Percentiles rank a stretch among this genome's conserved stretches.
Conservation (phyloP, 2,113 vertebrate species). For the Apaloderma vittatum region DNA sequence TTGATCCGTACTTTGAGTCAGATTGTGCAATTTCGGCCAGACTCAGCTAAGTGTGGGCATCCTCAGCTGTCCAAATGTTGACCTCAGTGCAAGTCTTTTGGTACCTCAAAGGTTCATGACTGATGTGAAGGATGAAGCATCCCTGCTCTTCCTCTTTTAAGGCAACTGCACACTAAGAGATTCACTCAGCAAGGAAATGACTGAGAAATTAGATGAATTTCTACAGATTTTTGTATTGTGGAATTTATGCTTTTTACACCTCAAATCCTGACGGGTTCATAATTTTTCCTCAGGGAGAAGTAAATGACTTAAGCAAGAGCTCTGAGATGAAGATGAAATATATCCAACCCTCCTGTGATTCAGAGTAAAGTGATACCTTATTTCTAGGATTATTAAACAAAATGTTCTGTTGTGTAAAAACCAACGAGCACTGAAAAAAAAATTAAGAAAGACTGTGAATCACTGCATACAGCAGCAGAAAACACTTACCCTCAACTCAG, state of each 20-base stretch:
- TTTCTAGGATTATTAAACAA: not conserved
- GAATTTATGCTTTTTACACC: not conserved
- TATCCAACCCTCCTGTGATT: not conserved
- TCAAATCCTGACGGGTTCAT: not conserved
- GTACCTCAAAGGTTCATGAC: not conserved
- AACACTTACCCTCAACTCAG: not conserved
- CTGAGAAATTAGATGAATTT: not conserved
- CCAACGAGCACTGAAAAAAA: not conserved
- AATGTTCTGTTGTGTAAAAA: not conserved
- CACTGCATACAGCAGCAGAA: not conserved
- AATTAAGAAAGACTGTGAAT: not conserved
- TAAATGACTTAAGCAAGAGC: not conserved
- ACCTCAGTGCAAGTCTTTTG: fast-evolving
- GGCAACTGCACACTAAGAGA: not conserved
- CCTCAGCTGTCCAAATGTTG: not conserved
- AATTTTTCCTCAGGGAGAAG: not conserved
- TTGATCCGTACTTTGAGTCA: not conserved
- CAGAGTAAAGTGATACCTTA: not conserved
- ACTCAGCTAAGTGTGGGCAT: not conserved
- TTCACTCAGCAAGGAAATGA: not conserved
- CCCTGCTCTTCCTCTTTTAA: not conserved
- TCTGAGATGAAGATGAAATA: not conserved
- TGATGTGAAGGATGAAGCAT: not conserved
- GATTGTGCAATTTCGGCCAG: not conserved
- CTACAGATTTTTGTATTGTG: not conserved